Base-by-base conservation (phyloP, 2,113 vertebrate genomes). In the Cranoglanis bouderius region DNA sequence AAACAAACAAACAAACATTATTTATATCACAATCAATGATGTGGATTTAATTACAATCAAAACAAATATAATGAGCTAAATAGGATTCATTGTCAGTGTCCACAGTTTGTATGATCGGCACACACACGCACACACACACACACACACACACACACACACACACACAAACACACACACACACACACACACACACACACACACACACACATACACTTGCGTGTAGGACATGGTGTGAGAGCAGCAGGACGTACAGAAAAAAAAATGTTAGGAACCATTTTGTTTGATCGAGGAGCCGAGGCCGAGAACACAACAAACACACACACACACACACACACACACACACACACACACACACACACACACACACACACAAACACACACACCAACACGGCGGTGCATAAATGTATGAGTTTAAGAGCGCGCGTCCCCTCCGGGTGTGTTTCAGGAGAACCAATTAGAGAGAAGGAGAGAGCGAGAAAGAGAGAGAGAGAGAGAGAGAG, bases 361-460 rank as follows among this genome's bases (percentile, higher is more conserved):
- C 29, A n/a, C 26, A 65, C n/a, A 70, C 32, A 43, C 72, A 75
- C 40, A 78, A 43, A 77, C 74, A 49, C 46, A 53, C 46, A 32
- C 49, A 80, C 49, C 49, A 81, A 29, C 38, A 77, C 21, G 2
- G n/a, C 80, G 61, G 81, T 89, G 74, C 40, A 89, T 70, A 89
- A 85, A 87, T 87, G 85, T 65, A 87, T 74, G 72, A 87, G 57
- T 89, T 87, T 89, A 87, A 4, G 85, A 89, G 67, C 74, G 24
- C 19, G 74, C 53, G 82, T 55, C 78, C 51, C 78, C 85, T 85
- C 14, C 2, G 82, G 82, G 90, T 85, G 72, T 80, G 61, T 85
- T 87, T 89, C 84, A 59, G 38, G 81, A 87, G 49, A 84, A 65
- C 74, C 87, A 82, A 90, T 90, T 87, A 89, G 70, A 87, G n/a